phyloP scores from a whole-genome alignment of 1,140 invertebrate species.

The Drosophila pandora region DNA sequence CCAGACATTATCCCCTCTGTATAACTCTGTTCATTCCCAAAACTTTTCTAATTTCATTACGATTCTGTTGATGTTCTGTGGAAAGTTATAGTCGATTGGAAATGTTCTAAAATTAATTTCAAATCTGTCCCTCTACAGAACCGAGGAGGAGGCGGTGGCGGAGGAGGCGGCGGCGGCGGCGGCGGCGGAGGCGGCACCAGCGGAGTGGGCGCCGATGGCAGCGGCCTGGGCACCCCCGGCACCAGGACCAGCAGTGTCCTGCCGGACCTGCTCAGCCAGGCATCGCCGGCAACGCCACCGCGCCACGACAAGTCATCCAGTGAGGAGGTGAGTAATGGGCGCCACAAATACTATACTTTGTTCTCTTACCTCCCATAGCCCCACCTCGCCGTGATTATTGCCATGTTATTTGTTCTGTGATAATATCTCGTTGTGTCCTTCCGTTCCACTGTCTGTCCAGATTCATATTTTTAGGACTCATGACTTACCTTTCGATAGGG shows the following conservation, averaged over 20 bases:
- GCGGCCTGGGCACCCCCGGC: constrained; percentile 88
- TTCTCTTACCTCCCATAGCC: constrained; percentile 14
- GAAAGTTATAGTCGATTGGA: not conserved
- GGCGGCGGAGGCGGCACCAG: constrained; percentile 84
- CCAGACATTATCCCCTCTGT: constrained; percentile 9
- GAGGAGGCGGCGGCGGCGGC: constrained; percentile 85
- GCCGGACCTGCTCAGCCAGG: constrained; percentile 95
- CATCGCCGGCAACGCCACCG: constrained; percentile 92
- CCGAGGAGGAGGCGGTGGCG: constrained; percentile 82
- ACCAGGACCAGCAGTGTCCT: constrained; percentile 94
- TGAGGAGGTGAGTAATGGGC: constrained; percentile 92
- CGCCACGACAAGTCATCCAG: constrained; percentile 96
- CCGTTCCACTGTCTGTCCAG: not conserved
- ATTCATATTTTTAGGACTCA: not conserved
- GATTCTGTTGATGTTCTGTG: constrained; percentile 4
- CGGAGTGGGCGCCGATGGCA: constrained; percentile 85
- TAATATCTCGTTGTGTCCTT: constrained; percentile 41
- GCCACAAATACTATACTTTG: constrained; percentile 29
- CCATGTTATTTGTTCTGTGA: constrained; percentile 45
- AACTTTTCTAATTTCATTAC: constrained; percentile 26
- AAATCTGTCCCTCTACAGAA: constrained; percentile 85
- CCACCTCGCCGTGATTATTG: constrained; percentile 6
- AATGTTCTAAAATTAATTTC: constrained; percentile 1
- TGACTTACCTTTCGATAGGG: not conserved
- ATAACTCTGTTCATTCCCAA: constrained; percentile 12